These are phyloP conservation scores for Zaprionus nigranus DNA, from an alignment of 1,140 invertebrate species.

Conservation along the genomic window DNA sequence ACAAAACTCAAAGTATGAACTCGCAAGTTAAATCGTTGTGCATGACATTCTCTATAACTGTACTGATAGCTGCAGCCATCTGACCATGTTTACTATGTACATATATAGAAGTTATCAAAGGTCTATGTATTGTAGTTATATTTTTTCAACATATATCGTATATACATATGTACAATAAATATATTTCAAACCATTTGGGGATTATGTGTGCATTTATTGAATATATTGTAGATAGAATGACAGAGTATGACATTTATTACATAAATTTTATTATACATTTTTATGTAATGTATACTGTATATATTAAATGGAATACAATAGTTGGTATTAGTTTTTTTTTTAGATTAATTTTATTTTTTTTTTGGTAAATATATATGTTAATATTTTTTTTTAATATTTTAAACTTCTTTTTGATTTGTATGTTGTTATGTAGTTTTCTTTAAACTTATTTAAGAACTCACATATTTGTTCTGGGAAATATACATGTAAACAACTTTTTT, in stretches of 20 bases:
- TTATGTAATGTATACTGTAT: not conserved
- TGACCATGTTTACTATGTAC: not conserved
- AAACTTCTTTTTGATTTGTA: not conserved
- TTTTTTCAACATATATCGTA: too few relatives aligned
- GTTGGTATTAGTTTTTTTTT: not conserved
- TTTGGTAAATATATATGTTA: not conserved
- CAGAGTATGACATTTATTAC: not conserved
- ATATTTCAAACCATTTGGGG: not conserved
- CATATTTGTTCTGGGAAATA: too few relatives aligned
- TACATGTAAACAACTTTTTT: too few relatives aligned
- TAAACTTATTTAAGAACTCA: too few relatives aligned
- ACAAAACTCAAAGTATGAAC: conserved; percentile 16
- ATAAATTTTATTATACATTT: not conserved
- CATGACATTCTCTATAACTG: not conserved
- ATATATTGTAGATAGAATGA: not conserved
- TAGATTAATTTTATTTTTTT: not conserved
- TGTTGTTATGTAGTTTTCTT: not conserved
- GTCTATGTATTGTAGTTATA: too few relatives aligned
- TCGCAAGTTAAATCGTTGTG: not conserved
- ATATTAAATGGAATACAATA: not conserved
- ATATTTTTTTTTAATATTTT: not conserved
- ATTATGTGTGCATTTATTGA: not conserved
- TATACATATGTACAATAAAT: too few relatives aligned
- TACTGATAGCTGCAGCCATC: not conserved
- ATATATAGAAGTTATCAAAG: not conserved